Conservation (phyloP, 2,888 invertebrate species). For the Drosophila neoperkinsi region DNA sequence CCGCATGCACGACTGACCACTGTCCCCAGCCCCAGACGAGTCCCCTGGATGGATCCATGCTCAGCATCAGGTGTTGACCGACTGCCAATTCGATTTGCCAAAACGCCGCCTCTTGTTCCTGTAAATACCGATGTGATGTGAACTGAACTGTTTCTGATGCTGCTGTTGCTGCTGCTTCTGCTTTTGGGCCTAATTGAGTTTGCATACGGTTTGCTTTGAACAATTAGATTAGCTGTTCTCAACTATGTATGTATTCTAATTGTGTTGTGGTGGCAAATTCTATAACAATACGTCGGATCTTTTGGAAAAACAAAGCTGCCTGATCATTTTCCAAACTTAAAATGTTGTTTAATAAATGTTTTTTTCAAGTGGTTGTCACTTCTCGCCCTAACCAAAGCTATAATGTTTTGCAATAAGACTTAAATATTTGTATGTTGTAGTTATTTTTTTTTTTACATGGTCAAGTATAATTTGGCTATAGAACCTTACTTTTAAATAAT, state of each 20-base stretch:
- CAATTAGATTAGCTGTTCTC: conserved; percentile 57
- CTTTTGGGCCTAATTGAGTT: conserved; percentile 61
- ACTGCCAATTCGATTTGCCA: conserved; percentile 45
- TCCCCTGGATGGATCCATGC: conserved; percentile 2
- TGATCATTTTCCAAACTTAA: neutral
- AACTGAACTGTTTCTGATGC: conserved; percentile 12
- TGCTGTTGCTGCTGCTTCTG: conserved; percentile 14
- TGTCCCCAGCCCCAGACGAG: neutral
- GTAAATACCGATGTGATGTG: conserved; percentile 33
- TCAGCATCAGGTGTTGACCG: conserved; percentile 55
- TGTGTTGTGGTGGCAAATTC: conserved; percentile 2
- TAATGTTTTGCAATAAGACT: neutral
- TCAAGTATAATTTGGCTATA: neutral
- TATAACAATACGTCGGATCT: neutral
- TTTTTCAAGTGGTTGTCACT: neutral
- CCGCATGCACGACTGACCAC: conserved; percentile 53
- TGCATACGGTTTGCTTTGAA: conserved; percentile 64
- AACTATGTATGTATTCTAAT: conserved; percentile 1
- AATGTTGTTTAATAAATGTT: neutral
- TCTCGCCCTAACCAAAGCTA: neutral
- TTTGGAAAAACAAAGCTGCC: neutral
- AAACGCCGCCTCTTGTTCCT: conserved; percentile 36
- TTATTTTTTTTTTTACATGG: neutral
- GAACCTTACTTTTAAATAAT: neutral
- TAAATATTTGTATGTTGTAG: neutral